Conservation (phyloP, 1,140 invertebrate species). For the Nasonia longicornis region DNA sequence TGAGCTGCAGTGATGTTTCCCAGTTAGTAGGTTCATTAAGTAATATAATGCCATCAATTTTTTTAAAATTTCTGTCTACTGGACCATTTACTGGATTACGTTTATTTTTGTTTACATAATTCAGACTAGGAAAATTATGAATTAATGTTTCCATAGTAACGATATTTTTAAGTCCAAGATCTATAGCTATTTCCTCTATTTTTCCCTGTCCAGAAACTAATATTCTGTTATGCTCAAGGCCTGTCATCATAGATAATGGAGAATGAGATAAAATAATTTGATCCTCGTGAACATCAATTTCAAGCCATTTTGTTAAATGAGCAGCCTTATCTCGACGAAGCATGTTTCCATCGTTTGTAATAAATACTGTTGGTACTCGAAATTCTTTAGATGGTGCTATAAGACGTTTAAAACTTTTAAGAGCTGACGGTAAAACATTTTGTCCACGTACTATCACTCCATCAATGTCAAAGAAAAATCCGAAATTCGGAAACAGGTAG, state of each 20-base stretch:
- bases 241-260: slow-evolving; percentile 74
- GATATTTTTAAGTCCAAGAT: slow-evolving; percentile 77
- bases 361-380: slow-evolving; percentile 77
- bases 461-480: slow-evolving; percentile 81
- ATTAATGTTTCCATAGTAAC: slow-evolving; percentile 75
- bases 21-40: slow-evolving; percentile 76
- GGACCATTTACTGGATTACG: slow-evolving; percentile 69
- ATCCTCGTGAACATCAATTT: slow-evolving; percentile 73
- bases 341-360: slow-evolving; percentile 78
- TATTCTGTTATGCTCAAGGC: slow-evolving; percentile 77
- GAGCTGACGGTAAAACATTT: slow-evolving; percentile 74
- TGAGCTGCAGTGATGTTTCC: slow-evolving; percentile 75
- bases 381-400: slow-evolving; percentile 72
- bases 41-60: slow-evolving; percentile 73
- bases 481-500: slow-evolving; percentile 70
- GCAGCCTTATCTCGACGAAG: slow-evolving; percentile 73
- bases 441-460: slow-evolving; percentile 79
- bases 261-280: slow-evolving; percentile 82
- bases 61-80: slow-evolving; percentile 69
- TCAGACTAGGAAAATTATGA: slow-evolving; percentile 75
- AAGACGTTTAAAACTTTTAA: slow-evolving; percentile 71
- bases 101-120: slow-evolving; percentile 78
- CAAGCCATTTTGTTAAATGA: slow-evolving; percentile 76
- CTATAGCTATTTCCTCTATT: slow-evolving; percentile 75
- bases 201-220: slow-evolving; percentile 80